Percentiles rank a stretch among this genome's conserved stretches.
phyloP scores from a whole-genome alignment of 2,797 vertebrate species.

The Glyptemys insculpta region DNA sequence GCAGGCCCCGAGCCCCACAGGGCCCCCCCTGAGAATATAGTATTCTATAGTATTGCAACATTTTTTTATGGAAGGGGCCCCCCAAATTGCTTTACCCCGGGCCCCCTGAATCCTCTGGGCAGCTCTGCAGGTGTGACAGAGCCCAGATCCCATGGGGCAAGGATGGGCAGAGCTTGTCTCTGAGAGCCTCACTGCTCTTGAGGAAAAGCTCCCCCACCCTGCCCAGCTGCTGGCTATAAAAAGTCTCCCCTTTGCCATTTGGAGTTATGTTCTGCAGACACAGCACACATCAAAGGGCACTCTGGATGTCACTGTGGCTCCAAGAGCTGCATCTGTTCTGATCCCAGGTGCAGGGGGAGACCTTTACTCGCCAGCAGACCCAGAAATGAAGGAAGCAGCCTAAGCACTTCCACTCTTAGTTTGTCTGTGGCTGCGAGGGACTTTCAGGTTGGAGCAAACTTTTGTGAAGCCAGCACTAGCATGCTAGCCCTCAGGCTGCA shows the following conservation, averaged over 20 bases:
- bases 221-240: conserved; percentile 58
- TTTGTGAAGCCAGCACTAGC: not conserved
- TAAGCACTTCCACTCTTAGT: too few species aligned
- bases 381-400: too few species aligned
- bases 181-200: not conserved
- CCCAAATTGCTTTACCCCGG: too few species aligned
- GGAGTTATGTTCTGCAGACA: conserved; percentile 72
- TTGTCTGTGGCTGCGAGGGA: too few species aligned
- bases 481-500: too few species aligned
- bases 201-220: not conserved
- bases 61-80: too few species aligned
- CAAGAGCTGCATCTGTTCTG: not conserved
- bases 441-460: not conserved
- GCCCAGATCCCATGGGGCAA: rapidly evolving
- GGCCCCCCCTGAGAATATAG: too few species aligned
- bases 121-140: not conserved
- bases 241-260: conserved; percentile 78
- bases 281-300: conserved; percentile 47
- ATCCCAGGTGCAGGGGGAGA: not conserved
- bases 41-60: too few species aligned
- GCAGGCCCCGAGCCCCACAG: too few species aligned
- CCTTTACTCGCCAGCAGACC: not conserved
- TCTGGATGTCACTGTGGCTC: not conserved
- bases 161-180: rapidly evolving
- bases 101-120: too few species aligned